Conservation (phyloP, 2,888 invertebrate genomes). For the Archips crataeganus region DNA sequence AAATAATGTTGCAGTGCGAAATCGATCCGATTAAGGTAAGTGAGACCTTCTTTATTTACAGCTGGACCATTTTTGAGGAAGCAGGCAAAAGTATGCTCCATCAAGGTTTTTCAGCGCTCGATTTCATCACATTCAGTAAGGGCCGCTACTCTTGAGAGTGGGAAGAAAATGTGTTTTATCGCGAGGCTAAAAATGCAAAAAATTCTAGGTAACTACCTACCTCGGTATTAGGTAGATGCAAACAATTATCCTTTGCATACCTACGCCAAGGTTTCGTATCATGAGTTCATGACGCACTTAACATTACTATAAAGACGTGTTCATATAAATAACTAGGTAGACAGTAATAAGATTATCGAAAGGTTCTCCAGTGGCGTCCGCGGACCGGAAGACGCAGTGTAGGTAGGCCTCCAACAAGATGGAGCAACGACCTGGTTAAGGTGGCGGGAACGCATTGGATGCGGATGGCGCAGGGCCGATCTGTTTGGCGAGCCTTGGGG, state of each 20-base stretch:
- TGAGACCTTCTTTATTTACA: not conserved
- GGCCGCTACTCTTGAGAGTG: not conserved
- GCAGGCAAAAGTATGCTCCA: not conserved
- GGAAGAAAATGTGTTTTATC: not conserved
- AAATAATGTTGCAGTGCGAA: constrained; percentile 70
- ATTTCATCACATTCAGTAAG: no score
- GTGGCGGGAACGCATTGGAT: no score
- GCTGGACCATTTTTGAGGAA: not conserved
- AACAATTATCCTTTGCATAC: constrained; percentile 22
- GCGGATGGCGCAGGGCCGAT: no score
- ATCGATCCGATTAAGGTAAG: constrained; percentile 65
- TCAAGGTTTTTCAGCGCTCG: no score
- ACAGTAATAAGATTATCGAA: no score
- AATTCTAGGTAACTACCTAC: not conserved
- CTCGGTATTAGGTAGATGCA: not conserved
- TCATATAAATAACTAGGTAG: not conserved
- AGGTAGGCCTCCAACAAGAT: no score
- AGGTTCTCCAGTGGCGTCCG: no score
- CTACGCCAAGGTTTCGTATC: not conserved
- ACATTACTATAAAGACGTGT: constrained; percentile 1
- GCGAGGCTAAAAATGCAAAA: not conserved
- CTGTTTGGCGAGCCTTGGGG: no score
- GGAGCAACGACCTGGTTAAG: no score
- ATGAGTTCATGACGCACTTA: constrained; percentile 1
- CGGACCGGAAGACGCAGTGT: no score